These are phyloP conservation scores for Dolomedes plantarius DNA, from an alignment of 2,888 invertebrate species.

Conservation along the genomic window DNA sequence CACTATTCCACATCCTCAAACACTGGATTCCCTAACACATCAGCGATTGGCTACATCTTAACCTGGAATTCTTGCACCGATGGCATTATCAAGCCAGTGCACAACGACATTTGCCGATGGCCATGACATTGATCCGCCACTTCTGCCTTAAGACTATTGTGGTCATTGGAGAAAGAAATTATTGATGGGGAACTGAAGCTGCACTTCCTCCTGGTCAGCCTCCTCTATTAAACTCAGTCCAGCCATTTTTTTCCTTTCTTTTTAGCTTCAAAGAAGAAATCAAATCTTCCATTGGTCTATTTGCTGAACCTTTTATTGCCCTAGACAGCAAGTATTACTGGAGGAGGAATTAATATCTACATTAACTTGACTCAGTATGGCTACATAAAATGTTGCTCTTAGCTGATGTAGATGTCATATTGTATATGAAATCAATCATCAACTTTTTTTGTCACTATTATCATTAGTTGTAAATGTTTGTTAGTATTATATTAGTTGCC, in stretches of 20 bases:
- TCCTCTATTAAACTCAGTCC: conserved; percentile 60
- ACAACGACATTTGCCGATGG: conserved; percentile 70
- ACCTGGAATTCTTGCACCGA: conserved; percentile 70
- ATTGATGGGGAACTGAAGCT: conserved; percentile 59
- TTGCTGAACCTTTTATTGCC: conserved; percentile 52
- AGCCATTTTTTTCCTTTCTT: conserved; percentile 54
- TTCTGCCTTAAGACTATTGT: conserved; percentile 68
- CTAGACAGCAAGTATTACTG: conserved; percentile 44
- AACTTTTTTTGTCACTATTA: conserved; percentile 51
- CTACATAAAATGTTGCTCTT: conserved; percentile 63
- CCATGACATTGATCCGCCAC: conserved; percentile 70
- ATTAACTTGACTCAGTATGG: conserved; percentile 48
- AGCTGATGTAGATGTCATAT: conserved; percentile 66
- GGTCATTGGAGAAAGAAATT: conserved; percentile 49
- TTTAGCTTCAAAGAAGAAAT: conserved; percentile 48
- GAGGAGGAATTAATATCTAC: conserved; percentile 55
- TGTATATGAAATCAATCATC: conserved; percentile 61
- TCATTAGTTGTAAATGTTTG: conserved; percentile 70
- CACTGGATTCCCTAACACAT: conserved; percentile 69
- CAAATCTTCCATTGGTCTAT: conserved; percentile 65
- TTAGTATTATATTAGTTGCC: conserved; percentile 66
- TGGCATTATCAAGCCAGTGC: conserved; percentile 70
- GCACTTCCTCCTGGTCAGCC: conserved; percentile 68
- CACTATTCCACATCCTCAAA: conserved; percentile 70
- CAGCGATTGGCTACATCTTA: conserved; percentile 71